These are phyloP conservation scores for Tortricodes alternella DNA, from an alignment of 2,888 invertebrate species.

Conservation along the genomic window DNA sequence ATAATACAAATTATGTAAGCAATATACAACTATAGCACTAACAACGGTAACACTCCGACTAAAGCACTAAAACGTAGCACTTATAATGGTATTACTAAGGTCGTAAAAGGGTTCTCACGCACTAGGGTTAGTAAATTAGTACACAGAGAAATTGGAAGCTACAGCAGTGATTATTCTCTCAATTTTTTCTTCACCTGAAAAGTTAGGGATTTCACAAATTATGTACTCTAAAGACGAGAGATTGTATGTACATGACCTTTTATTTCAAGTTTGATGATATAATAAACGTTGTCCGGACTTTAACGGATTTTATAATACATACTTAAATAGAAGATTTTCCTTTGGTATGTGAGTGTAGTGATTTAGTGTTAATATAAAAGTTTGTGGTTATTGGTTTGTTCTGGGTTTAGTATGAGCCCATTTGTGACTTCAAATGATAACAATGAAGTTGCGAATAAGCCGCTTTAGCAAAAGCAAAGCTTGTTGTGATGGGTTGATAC, in stretches of 20 bases:
- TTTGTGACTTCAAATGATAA: conserved; percentile 40
- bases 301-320: conserved; percentile 52
- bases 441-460: conserved; percentile 60
- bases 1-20: conserved; percentile 4
- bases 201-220: conserved; percentile 48
- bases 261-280: conserved; percentile 34
- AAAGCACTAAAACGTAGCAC: conserved; percentile 25
- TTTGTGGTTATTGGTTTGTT: conserved; percentile 38
- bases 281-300: conserved; percentile 53
- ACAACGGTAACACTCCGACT: conserved; percentile 6
- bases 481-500: conserved; percentile 38
- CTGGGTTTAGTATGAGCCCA: conserved; percentile 36
- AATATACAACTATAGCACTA: conserved; percentile 20
- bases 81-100: background rate
- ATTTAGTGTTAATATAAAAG: conserved; percentile 40
- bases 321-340: conserved; percentile 6
- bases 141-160: conserved; percentile 73
- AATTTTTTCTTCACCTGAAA: conserved; percentile 68
- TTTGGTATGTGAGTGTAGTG: conserved; percentile 40
- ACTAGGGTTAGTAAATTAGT: conserved; percentile 63
- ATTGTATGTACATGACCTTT: conserved; percentile 17
- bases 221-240: conserved; percentile 32
- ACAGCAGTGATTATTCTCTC: conserved; percentile 45
- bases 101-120: conserved; percentile 61
- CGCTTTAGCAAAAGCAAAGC: conserved; percentile 75